Conservation (phyloP, 1,140 invertebrate genomes). For the Dendroctonus valens region DNA sequence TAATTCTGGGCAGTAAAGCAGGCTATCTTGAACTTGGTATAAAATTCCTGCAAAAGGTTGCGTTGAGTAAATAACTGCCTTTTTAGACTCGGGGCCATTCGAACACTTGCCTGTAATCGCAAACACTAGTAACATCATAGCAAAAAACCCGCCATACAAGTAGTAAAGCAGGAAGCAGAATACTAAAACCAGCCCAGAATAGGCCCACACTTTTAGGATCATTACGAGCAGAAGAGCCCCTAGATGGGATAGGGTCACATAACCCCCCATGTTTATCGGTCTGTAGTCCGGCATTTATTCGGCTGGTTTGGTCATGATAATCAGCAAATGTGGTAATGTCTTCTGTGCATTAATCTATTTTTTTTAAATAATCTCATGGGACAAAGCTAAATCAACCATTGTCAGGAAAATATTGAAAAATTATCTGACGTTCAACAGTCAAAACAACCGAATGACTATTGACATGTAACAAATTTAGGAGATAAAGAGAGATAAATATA, state of each 20-base stretch:
- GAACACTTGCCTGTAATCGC: conserved; percentile 62
- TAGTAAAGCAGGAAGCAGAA: conserved; percentile 76
- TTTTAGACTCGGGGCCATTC: background rate
- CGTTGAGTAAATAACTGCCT: conserved; percentile 19
- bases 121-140: conserved; percentile 66
- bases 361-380: no score
- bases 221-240: conserved; percentile 42
- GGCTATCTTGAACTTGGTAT: conserved; percentile 80
- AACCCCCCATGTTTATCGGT: conserved; percentile 45
- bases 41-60: conserved; percentile 62
- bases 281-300: no score
- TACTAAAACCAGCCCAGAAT: conserved; percentile 59
- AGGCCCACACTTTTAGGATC: conserved; percentile 49
- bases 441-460: no score
- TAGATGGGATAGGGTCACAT: conserved; percentile 43
- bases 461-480: no score
- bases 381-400: no score
- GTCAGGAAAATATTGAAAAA: no score
- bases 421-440: no score
- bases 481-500: no score
- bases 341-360: no score
- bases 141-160: conserved; percentile 73
- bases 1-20: conserved; percentile 86
- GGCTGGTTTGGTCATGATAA: no score
- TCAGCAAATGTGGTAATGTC: no score